Evolutionary conservation across 2,797 vertebrate genomes (phyloP).

Genomic region (Hypotaenidia okinawae): DNA sequence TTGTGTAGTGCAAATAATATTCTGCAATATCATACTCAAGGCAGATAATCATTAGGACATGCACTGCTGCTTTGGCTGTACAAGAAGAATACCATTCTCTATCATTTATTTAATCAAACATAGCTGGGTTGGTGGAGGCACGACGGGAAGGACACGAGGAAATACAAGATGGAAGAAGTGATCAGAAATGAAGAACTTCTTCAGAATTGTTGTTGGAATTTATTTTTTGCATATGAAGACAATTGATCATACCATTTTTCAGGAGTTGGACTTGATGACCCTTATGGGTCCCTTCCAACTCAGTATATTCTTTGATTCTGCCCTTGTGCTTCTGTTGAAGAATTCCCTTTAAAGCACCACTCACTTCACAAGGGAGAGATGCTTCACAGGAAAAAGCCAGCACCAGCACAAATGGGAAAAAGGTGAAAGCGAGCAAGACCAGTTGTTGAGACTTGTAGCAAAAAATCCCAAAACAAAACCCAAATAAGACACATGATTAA

Average conservation of each 20-base stretch:
- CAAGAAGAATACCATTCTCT: neutral
- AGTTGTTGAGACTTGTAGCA: conserved; percentile 44
- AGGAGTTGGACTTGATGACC: no score
- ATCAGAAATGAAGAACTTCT: neutral
- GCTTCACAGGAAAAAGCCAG: neutral
- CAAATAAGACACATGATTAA: neutral
- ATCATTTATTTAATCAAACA: neutral
- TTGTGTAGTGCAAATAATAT: neutral
- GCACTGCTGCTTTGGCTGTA: neutral
- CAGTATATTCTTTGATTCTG: no score
- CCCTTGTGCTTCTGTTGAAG: neutral
- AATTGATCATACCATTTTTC: neutral
- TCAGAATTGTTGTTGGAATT: neutral
- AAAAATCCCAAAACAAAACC: neutral
- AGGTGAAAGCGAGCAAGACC: neutral
- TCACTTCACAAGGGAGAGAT: neutral
- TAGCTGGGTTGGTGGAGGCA: neutral
- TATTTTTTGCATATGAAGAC: neutral
- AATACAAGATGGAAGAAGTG: neutral
- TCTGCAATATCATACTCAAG: neutral
- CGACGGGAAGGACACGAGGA: neutral
- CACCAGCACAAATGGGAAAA: neutral
- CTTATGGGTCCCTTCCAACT: no score
- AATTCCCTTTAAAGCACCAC: neutral
- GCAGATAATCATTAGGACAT: neutral